Percentiles rank a stretch among this genome's conserved stretches.
Evolutionary conservation across 1,140 invertebrate species (phyloP).

Genomic region (Meloidogyne exigua): DNA sequence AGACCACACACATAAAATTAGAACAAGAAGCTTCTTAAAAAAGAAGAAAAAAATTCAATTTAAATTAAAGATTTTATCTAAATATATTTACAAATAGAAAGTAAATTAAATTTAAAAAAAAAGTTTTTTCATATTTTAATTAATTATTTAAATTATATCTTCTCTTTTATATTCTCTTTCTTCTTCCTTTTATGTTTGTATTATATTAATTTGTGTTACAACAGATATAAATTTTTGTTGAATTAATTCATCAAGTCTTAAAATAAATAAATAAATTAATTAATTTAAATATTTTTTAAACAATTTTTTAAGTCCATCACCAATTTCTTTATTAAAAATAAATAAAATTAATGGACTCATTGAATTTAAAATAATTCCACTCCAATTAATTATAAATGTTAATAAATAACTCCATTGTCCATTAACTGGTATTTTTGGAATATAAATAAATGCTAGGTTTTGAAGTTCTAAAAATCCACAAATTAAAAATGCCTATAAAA

Average conservation of each 20-base stretch:
- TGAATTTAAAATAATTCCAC: slow-evolving; percentile 37
- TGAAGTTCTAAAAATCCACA: slow-evolving; percentile 40
- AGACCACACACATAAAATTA: too few species aligned
- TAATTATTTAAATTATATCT: too few species aligned
- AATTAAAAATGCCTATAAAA: slow-evolving; percentile 37
- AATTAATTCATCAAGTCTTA: neutral
- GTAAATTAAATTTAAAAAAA: too few species aligned
- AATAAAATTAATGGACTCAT: slow-evolving; percentile 38
- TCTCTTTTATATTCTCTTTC: too few species aligned
- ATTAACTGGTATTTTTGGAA: slow-evolving; percentile 21
- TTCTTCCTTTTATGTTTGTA: neutral
- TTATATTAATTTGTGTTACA: slow-evolving; percentile 1
- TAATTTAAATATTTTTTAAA: neutral
- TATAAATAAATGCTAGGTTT: slow-evolving; percentile 29
- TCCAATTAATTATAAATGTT: slow-evolving; percentile 36
- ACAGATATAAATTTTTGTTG: neutral
- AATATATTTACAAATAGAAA: too few species aligned
- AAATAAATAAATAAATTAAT: neutral
- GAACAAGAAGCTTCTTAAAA: too few species aligned
- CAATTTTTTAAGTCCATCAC: slow-evolving; percentile 5
- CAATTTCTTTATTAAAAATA: slow-evolving; percentile 26
- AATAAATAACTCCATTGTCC: slow-evolving; percentile 37
- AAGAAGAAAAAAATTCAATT: too few species aligned
- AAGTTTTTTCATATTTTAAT: too few species aligned
- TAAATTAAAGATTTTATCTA: too few species aligned